Conservation (phyloP, 2,113 vertebrate species). For the Dicrurus megarhynchus region DNA sequence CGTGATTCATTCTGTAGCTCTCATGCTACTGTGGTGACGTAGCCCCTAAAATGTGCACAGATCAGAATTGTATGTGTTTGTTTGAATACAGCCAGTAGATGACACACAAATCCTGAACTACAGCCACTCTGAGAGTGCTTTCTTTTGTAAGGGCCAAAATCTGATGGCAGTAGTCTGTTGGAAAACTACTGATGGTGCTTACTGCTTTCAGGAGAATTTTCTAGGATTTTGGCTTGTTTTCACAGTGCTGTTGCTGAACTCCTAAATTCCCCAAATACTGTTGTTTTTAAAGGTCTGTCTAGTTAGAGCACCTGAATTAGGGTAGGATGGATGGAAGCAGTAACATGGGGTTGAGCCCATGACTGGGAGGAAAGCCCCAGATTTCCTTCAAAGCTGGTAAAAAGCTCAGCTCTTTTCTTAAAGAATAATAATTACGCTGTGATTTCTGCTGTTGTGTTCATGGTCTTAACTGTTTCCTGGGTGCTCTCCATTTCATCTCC, state of each 20-base stretch:
- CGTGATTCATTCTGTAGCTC: constrained; percentile 49
- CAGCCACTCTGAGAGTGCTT: neutral
- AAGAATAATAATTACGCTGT: neutral
- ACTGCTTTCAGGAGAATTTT: neutral
- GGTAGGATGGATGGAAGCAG: neutral
- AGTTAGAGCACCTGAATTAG: neutral
- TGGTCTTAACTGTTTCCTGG: neutral
- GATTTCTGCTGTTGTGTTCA: neutral
- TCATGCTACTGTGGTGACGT: neutral
- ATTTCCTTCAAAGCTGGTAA: neutral
- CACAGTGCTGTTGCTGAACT: neutral
- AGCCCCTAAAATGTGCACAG: neutral
- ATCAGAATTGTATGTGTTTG: neutral
- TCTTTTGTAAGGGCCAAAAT: neutral
- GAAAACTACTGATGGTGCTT: neutral
- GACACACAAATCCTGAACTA: neutral
- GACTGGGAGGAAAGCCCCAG: neutral
- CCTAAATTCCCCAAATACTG: neutral
- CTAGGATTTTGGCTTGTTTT: neutral
- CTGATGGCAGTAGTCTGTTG: neutral
- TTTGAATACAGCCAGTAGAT: neutral
- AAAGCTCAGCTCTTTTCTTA: neutral
- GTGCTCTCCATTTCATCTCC: neutral
- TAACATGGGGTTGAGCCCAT: neutral
- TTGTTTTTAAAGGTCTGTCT: neutral